phyloP scores from a whole-genome alignment of 1,140 invertebrate genomes.

The Euschistus heros region DNA sequence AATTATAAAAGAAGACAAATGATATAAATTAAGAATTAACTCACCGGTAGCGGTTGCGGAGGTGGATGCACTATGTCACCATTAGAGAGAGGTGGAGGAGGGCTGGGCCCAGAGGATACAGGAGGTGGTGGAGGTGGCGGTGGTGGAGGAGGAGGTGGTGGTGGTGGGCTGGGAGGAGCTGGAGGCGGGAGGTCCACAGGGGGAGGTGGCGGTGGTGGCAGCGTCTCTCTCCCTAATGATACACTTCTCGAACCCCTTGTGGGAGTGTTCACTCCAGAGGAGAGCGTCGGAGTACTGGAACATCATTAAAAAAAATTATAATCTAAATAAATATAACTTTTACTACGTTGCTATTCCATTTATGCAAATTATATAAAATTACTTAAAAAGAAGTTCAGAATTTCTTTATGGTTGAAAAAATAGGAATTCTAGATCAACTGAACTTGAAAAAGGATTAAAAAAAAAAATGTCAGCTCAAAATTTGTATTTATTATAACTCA shows the following conservation, averaged over 20 bases:
- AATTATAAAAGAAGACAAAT: neutral
- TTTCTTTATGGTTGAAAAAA: too few relatives aligned
- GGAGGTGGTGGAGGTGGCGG: constrained; percentile 41
- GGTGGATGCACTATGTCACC: constrained; percentile 40
- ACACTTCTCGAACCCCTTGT: constrained; percentile 51
- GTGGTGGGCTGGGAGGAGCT: constrained; percentile 29
- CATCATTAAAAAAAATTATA: neutral
- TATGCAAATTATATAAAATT: too few relatives aligned
- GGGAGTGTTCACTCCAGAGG: constrained; percentile 53
- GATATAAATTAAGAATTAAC: neutral
- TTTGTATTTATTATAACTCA: too few relatives aligned
- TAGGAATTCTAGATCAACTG: too few relatives aligned
- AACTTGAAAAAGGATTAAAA: too few relatives aligned
- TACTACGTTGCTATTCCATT: too few relatives aligned
- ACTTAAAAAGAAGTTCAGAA: too few relatives aligned
- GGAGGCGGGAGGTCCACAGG: constrained; percentile 42
- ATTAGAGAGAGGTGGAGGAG: constrained; percentile 45
- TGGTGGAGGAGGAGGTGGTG: constrained; percentile 33
- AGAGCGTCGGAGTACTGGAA: constrained; percentile 47
- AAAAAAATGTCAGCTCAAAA: too few relatives aligned
- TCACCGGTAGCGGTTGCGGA: constrained; percentile 35
- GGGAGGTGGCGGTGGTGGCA: constrained; percentile 79
- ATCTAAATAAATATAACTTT: too few relatives aligned
- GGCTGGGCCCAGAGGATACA: constrained; percentile 48
- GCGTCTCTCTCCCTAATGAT: constrained; percentile 54